Percentiles rank a stretch among this genome's conserved stretches.
Conservation (phyloP, 2,113 vertebrate species). For the Nannobrachium achirus region DNA sequence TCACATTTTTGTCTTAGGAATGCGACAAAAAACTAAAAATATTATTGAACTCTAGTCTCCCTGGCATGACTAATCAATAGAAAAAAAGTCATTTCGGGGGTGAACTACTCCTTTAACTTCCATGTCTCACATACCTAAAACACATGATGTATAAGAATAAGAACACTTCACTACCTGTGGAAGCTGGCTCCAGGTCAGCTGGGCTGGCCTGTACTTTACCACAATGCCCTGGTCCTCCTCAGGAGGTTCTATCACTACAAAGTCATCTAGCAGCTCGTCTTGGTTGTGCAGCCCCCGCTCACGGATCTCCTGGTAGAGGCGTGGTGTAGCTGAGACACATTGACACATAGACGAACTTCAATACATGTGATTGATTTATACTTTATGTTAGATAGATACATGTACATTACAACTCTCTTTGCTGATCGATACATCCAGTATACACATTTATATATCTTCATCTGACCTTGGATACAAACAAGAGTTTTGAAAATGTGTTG, state of each 20-base stretch:
- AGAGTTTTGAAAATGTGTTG: background rate
- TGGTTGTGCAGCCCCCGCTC: slow-evolving; percentile 90
- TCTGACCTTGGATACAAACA: background rate
- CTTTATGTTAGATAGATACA: too few relatives aligned
- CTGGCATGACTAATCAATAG: too few relatives aligned
- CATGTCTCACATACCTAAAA: too few relatives aligned
- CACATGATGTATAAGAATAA: background rate
- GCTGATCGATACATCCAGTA: background rate
- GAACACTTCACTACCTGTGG: slow-evolving; percentile 81
- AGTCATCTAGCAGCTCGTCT: slow-evolving; percentile 80
- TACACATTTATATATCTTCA: background rate
- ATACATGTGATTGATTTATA: too few relatives aligned
- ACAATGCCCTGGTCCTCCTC: slow-evolving; percentile 80
- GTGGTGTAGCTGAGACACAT: slow-evolving; percentile 73
- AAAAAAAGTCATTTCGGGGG: too few relatives aligned
- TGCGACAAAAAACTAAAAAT: too few relatives aligned
- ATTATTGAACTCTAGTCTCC: too few relatives aligned
- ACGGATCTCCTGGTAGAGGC: slow-evolving; percentile 93
- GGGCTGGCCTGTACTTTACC: slow-evolving; percentile 86
- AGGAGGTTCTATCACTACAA: slow-evolving; percentile 61
- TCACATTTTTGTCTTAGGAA: too few relatives aligned
- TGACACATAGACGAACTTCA: slow-evolving; percentile 7
- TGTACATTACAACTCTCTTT: too few relatives aligned
- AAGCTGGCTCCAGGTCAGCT: slow-evolving; percentile 94
- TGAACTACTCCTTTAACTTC: too few relatives aligned